These are phyloP conservation scores for Ormyrus thymus DNA, from an alignment of 2,888 invertebrate species.

Conservation along the genomic window DNA sequence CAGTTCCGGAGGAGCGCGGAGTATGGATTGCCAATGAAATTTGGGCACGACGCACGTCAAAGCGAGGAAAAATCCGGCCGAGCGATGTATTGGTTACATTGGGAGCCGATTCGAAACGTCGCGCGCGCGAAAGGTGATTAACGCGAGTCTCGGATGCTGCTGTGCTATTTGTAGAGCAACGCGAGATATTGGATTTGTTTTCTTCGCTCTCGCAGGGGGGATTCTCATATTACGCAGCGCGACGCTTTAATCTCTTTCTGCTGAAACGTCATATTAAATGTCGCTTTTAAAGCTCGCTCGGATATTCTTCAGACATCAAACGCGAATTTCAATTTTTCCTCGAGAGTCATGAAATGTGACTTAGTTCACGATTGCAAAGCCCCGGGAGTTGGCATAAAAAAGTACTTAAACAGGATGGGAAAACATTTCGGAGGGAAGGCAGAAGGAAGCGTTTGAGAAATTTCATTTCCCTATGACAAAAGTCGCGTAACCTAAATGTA, in stretches of 20 bases:
- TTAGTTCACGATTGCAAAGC: neutral
- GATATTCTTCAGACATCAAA: constrained; percentile 35
- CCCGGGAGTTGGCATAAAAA: neutral
- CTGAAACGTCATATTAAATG: constrained; percentile 35
- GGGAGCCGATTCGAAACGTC: neutral
- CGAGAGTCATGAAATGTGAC: constrained; percentile 11
- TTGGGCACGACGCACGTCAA: constrained; percentile 44
- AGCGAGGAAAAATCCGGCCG: constrained; percentile 17
- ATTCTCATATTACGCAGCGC: constrained; percentile 16
- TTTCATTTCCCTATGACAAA: constrained; percentile 21
- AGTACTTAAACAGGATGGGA: constrained; percentile 1
- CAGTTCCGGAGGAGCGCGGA: neutral
- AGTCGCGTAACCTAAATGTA: neutral
- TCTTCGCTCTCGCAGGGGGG: neutral
- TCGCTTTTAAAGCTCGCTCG: constrained; percentile 28
- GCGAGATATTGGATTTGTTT: neutral
- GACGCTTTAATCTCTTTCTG: constrained; percentile 14
- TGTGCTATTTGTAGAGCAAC: no score
- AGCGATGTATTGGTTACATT: constrained; percentile 20
- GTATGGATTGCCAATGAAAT: constrained; percentile 51
- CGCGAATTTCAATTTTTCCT: constrained; percentile 35
- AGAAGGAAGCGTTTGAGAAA: constrained; percentile 9
- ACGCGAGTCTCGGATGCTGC: neutral
- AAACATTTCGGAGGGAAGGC: neutral
- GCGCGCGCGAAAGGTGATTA: constrained; percentile 25